Percentiles rank a stretch among this genome's conserved stretches.
Evolutionary conservation across 2,797 vertebrate genomes (phyloP).

Genomic region (Parauchenoglanis ngamensis): DNA sequence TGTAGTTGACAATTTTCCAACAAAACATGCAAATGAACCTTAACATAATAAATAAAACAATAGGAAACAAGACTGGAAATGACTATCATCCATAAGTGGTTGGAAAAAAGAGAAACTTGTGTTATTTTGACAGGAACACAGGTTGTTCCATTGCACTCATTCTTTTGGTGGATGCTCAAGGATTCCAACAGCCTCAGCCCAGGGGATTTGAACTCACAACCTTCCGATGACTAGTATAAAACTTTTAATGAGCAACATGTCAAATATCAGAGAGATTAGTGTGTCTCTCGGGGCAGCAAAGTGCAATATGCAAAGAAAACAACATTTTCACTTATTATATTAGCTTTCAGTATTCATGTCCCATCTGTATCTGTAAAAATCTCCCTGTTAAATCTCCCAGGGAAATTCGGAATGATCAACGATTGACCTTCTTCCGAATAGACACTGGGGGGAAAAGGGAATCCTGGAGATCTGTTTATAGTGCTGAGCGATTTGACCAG

Average conservation of each 20-base stretch:
- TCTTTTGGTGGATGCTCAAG: neutral
- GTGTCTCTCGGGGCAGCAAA: neutral
- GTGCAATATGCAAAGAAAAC: neutral
- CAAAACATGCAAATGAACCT: neutral
- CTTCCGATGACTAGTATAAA: neutral
- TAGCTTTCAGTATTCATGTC: neutral
- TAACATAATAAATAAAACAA: neutral
- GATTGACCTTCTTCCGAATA: constrained; percentile 10
- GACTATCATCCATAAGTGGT: neutral
- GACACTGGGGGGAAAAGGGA: constrained; percentile 23
- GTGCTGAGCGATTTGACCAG: neutral
- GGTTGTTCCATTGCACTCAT: neutral
- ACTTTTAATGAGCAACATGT: neutral
- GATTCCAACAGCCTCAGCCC: neutral
- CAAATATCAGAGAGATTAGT: neutral
- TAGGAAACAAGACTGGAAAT: neutral
- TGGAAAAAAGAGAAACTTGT: neutral
- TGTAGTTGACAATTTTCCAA: neutral
- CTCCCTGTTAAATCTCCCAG: neutral
- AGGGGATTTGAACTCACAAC: neutral
- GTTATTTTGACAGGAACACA: neutral
- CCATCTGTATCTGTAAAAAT: neutral
- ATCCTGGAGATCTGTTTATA: constrained; percentile 30
- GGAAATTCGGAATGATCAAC: constrained; percentile 16
- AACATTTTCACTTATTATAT: neutral